phyloP scores from a whole-genome alignment of 2,888 invertebrate genomes.

The Pherbina coryleti region DNA sequence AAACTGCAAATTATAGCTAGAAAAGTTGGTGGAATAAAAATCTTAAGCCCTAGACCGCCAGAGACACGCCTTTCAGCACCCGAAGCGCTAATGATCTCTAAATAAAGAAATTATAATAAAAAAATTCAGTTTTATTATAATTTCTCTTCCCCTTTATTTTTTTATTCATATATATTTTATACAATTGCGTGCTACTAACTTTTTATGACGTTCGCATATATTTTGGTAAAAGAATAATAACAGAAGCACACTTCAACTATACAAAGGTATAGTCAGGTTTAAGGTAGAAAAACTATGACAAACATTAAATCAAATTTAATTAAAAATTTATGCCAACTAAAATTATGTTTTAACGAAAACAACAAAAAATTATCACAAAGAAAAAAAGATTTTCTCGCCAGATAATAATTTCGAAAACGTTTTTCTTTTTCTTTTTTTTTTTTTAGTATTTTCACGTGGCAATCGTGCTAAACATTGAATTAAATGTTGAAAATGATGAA shows the following conservation, averaged over 20 bases:
- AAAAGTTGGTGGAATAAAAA: background rate
- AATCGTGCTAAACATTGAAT: background rate
- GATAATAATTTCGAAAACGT: constrained; percentile 10
- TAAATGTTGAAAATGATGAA: background rate
- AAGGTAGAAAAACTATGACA: constrained; percentile 18
- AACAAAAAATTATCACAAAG: constrained; percentile 4
- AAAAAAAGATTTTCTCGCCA: constrained; percentile 19
- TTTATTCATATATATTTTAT: background rate
- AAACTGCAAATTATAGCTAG: background rate
- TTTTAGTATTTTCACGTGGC: constrained; percentile 16
- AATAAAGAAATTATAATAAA: constrained; percentile 28
- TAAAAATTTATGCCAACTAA: constrained; percentile 24
- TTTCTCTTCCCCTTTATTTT: background rate
- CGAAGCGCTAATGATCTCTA: constrained; percentile 20
- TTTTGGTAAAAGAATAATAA: background rate
- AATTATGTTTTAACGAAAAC: background rate
- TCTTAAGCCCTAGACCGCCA: background rate
- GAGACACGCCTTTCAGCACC: constrained; percentile 35
- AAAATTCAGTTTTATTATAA: constrained; percentile 4
- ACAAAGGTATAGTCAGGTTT: background rate
- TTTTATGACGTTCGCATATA: background rate
- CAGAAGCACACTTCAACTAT: background rate
- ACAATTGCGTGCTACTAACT: constrained; percentile 12
- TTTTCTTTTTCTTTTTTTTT: constrained; percentile 10
- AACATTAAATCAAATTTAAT: constrained; percentile 36